Evolutionary conservation across 2,113 vertebrate species (phyloP).

Genomic region (Chauna torquata): DNA sequence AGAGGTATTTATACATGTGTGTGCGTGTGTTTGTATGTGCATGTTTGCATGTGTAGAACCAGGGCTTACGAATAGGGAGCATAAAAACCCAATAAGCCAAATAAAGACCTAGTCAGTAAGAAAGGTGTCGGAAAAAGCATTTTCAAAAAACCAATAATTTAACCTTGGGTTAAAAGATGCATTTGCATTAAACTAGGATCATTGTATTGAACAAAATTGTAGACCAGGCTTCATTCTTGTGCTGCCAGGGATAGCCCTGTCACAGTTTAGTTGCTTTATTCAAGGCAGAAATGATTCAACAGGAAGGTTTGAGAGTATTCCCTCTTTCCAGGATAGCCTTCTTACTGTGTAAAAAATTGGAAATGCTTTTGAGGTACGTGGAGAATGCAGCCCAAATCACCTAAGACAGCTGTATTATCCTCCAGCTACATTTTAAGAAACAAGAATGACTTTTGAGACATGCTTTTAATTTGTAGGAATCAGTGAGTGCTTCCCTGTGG

Average conservation of each 20-base stretch:
- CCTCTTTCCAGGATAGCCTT: background rate
- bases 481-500: background rate
- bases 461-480: background rate
- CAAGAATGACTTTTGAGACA: background rate
- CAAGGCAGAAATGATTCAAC: background rate
- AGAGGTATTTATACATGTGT: background rate
- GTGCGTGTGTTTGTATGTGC: background rate
- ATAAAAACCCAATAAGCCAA: background rate
- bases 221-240: background rate
- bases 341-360: background rate
- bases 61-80: background rate
- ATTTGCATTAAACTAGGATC: background rate
- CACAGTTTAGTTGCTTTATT: background rate
- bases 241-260: background rate
- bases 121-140: rapidly evolving
- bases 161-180: background rate
- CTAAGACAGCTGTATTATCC: background rate
- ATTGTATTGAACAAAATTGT: background rate
- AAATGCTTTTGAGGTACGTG: background rate
- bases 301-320: background rate
- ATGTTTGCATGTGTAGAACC: background rate
- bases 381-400: background rate
- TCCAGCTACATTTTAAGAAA: background rate
- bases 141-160: background rate
- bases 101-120: background rate